These are phyloP conservation scores for Nothura maculosa DNA, from an alignment of 2,797 vertebrate genomes.

Conservation along the genomic window DNA sequence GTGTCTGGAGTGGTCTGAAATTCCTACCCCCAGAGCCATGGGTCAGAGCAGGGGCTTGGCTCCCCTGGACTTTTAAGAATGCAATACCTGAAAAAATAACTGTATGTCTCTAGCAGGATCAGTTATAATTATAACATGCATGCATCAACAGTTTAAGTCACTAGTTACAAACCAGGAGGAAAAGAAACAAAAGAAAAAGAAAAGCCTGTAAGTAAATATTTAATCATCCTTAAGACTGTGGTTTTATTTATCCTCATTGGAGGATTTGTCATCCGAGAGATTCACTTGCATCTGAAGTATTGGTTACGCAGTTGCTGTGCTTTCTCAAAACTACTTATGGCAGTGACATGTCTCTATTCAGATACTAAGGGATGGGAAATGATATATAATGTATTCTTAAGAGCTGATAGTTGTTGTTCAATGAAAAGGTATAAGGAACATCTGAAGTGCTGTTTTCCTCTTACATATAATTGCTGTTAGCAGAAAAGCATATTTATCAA, in stretches of 20 bases:
- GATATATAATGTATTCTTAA: neutral
- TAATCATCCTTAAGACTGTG: neutral
- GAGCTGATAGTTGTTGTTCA: neutral
- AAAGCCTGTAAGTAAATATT: neutral
- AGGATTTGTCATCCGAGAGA: neutral
- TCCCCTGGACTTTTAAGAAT: neutral
- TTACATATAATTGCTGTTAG: neutral
- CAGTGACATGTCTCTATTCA: neutral
- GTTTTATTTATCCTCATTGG: neutral
- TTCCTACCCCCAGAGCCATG: neutral
- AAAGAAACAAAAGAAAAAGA: neutral
- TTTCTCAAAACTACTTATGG: neutral
- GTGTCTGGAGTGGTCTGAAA: neutral
- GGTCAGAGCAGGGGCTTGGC: neutral
- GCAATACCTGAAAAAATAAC: neutral
- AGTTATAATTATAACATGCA: neutral
- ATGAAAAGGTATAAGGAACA: neutral
- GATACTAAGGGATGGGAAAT: neutral
- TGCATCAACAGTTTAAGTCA: neutral
- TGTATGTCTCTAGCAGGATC: neutral
- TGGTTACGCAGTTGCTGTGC: neutral
- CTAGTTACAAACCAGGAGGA: neutral
- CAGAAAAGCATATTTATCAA: neutral
- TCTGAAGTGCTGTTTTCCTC: neutral
- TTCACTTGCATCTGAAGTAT: neutral